Percentiles rank a stretch among this genome's conserved stretches.
phyloP scores from a whole-genome alignment of 2,113 vertebrate species.

The Lepus europaeus region DNA sequence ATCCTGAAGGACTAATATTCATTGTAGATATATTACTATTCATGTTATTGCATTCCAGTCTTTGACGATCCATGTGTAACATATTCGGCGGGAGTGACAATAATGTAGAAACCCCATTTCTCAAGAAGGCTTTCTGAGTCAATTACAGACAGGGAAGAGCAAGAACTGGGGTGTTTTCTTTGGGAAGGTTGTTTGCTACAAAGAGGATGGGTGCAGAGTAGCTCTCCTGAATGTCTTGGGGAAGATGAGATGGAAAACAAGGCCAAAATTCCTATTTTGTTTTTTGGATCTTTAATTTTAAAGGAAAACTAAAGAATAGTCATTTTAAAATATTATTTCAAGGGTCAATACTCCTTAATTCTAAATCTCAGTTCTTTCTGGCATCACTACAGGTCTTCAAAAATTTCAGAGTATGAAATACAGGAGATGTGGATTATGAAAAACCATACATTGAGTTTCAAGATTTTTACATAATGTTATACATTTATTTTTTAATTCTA shows the following conservation, averaged over 20 bases:
- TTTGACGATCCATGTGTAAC: conserved; percentile 49
- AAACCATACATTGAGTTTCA: too few relatives aligned
- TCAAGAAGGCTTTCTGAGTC: conserved; percentile 47
- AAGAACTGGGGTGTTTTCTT: not conserved
- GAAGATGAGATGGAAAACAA: conserved; percentile 1
- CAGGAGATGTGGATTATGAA: too few relatives aligned
- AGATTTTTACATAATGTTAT: too few relatives aligned
- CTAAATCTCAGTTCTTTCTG: not conserved
- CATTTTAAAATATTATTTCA: not conserved
- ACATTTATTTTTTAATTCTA: too few relatives aligned
- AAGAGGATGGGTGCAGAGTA: not conserved
- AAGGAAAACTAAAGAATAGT: conserved; percentile 7
- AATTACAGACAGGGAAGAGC: not conserved
- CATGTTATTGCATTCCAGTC: conserved; percentile 40
- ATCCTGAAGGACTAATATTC: conserved; percentile 24
- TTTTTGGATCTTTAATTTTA: not conserved
- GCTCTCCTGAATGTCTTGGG: not conserved
- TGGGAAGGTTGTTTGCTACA: conserved; percentile 18
- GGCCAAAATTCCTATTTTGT: not conserved
- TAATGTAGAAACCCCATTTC: conserved; percentile 46
- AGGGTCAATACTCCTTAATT: not conserved
- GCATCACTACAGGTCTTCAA: too few relatives aligned
- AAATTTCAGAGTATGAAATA: too few relatives aligned
- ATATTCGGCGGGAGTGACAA: not conserved
- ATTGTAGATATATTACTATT: conserved; percentile 23